Percentiles rank a stretch among this genome's conserved stretches.
phyloP scores from a whole-genome alignment of 2,888 invertebrate species.

The Leucoptera coffeella region DNA sequence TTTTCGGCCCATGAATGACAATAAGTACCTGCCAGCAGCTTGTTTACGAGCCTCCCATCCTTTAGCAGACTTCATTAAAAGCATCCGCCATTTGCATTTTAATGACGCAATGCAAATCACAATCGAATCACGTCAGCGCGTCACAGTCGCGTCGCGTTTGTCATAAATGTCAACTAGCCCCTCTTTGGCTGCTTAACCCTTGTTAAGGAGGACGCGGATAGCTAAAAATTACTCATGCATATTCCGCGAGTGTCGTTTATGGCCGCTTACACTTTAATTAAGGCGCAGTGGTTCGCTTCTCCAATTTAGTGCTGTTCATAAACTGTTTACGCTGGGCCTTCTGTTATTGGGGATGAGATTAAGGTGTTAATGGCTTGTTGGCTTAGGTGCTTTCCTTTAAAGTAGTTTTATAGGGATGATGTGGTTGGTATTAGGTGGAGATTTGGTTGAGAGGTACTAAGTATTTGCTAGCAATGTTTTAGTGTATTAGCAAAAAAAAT shows the following conservation, averaged over 20 bases:
- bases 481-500: no score
- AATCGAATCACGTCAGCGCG: constrained; percentile 12
- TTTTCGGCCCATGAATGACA: no score
- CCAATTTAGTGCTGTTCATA: neutral
- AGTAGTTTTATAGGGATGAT: no score
- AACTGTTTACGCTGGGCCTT: neutral
- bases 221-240: constrained; percentile 8
- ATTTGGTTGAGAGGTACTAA: no score
- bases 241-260: constrained; percentile 6
- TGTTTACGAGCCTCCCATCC: no score
- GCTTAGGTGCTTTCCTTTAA: neutral
- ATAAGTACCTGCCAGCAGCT: no score
- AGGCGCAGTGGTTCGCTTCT: neutral
- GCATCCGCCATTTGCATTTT: constrained; percentile 15
- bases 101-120: constrained; percentile 14
- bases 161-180: constrained; percentile 9
- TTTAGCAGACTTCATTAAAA: constrained; percentile 1
- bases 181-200: constrained; percentile 11
- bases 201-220: constrained; percentile 8
- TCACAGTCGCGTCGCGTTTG: constrained; percentile 7
- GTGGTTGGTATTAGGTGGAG: no score
- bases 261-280: neutral
- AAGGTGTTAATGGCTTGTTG: neutral
- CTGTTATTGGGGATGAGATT: neutral
- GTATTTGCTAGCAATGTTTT: no score